Conservation (phyloP, 30 jellyfish, hydroid and myxozoan genomes). For the Nemopilema nomurai region DNA sequence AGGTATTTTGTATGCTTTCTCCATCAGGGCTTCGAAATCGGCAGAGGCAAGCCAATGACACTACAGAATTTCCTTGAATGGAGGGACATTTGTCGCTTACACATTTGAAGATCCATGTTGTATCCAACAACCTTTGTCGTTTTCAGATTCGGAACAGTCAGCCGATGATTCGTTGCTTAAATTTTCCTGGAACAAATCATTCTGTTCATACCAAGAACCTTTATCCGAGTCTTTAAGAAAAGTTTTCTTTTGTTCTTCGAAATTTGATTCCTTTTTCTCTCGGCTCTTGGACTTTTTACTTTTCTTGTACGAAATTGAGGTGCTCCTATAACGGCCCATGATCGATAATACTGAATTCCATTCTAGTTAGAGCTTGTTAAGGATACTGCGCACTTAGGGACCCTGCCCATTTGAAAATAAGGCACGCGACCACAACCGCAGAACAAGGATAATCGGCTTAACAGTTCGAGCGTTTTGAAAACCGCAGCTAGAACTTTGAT, state of each 20-base stretch:
- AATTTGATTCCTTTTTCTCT: not conserved
- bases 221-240: constrained; percentile 5
- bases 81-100: not conserved
- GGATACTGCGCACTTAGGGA: not conserved
- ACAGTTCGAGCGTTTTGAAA: not conserved
- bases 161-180: not conserved
- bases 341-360: not conserved
- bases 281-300: not conserved
- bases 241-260: not conserved
- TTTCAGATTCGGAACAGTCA: not conserved
- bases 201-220: constrained; percentile 13
- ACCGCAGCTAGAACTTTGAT: not conserved
- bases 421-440: not conserved
- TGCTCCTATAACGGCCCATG: constrained; percentile 7
- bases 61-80: not conserved
- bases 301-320: not conserved
- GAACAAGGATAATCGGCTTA: not conserved
- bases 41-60: constrained; percentile 2
- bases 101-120: not conserved
- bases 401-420: not conserved
- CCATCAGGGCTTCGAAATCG: constrained; percentile 3
- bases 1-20: constrained; percentile 8
- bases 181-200: not conserved
- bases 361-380: constrained; percentile 1
- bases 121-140: not conserved